A percentile compares a stretch with the other conserved stretches of the same genome.
Conservation (phyloP, 2,797 vertebrate species). For the Denticeps clupeoides region DNA sequence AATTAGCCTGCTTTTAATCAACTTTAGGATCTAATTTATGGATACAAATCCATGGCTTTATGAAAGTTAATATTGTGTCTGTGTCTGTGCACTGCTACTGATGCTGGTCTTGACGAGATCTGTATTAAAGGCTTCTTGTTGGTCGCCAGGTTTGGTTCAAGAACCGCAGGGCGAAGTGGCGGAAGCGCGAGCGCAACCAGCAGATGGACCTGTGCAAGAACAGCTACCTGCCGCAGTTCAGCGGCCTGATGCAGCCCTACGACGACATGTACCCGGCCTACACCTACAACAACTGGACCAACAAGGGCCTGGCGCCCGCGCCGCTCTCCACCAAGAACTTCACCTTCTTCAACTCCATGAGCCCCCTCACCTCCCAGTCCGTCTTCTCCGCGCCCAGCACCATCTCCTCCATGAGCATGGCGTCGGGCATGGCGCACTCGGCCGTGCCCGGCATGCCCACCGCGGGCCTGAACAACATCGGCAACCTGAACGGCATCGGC, state of each 20-base stretch:
- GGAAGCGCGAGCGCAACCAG: slow-evolving; percentile 95
- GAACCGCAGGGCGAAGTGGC: slow-evolving; percentile 94
- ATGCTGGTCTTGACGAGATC: neutral
- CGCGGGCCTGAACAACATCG: slow-evolving; percentile 89
- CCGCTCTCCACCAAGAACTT: slow-evolving; percentile 94
- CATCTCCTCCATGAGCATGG: slow-evolving; percentile 97
- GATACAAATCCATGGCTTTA: too few species aligned
- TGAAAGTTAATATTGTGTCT: too few species aligned
- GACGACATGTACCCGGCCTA: slow-evolving; percentile 95
- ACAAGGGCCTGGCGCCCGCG: slow-evolving; percentile 84
- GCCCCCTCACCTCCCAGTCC: slow-evolving; percentile 88
- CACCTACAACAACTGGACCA: slow-evolving; percentile 98
- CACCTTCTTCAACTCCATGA: slow-evolving; percentile 98
- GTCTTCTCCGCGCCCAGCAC: slow-evolving; percentile 94
- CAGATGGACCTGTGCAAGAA: slow-evolving; percentile 98
- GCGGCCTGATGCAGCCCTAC: slow-evolving; percentile 93
- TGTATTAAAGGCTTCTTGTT: slow-evolving; percentile 16
- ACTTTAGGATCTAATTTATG: too few species aligned
- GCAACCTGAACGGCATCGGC: slow-evolving; percentile 84
- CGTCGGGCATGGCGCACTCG: slow-evolving; percentile 84
- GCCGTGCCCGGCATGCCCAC: slow-evolving; percentile 82
- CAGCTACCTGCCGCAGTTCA: slow-evolving; percentile 95
- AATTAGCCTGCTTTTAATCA: neutral
- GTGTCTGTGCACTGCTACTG: too few species aligned
- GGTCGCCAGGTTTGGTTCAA: slow-evolving; percentile 96